Conservation (phyloP, 1,140 invertebrate genomes). For the Drosophila tani region DNA sequence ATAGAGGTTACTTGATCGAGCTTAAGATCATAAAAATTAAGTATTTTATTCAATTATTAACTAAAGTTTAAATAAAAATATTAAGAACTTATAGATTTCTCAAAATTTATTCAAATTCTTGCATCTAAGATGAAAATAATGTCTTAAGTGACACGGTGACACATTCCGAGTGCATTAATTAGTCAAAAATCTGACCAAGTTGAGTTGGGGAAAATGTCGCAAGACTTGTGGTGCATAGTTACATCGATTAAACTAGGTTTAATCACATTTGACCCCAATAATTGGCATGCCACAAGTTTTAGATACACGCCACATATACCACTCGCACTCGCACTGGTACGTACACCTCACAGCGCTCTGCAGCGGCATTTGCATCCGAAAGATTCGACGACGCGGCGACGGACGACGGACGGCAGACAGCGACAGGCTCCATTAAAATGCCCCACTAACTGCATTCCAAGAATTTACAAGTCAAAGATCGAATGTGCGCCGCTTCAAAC, state of each 20-base stretch:
- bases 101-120: background rate
- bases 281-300: conserved; percentile 31
- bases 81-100: too few relatives aligned
- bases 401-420: conserved; percentile 3
- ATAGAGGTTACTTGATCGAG: background rate
- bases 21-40: too few relatives aligned
- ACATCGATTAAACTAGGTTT: conserved; percentile 45
- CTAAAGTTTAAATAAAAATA: too few relatives aligned
- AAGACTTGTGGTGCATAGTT: conserved; percentile 26
- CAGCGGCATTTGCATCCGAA: conserved; percentile 50
- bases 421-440: conserved; percentile 75
- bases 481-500: conserved; percentile 68
- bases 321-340: background rate
- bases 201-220: conserved; percentile 13
- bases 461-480: conserved; percentile 83
- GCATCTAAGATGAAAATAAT: background rate
- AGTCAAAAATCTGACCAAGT: background rate
- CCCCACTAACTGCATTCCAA: conserved; percentile 80
- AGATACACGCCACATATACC: conserved; percentile 17
- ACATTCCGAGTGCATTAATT: conserved; percentile 19
- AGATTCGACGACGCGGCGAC: conserved; percentile 21
- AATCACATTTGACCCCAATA: conserved; percentile 71
- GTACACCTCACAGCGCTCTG: conserved; percentile 8
- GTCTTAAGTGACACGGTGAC: background rate
- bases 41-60: too few relatives aligned